Evolutionary conservation across 2,888 invertebrate species (phyloP).

Genomic region (Acrocyrtus sp.): DNA sequence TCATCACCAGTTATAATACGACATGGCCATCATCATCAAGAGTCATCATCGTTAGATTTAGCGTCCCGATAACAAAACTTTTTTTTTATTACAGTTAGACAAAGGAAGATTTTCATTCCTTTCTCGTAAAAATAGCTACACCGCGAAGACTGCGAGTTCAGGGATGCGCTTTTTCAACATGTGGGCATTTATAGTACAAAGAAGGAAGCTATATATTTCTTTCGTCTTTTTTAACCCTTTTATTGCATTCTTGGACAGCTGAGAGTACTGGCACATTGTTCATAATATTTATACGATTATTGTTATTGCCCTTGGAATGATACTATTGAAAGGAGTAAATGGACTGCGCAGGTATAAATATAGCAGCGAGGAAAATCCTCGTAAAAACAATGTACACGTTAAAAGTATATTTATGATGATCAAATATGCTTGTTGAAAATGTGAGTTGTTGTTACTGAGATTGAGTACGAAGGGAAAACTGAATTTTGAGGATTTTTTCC

Average conservation of each 20-base stretch:
- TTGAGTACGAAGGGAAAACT: too few species aligned
- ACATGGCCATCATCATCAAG: slow-evolving; percentile 33
- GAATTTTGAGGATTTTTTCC: too few species aligned
- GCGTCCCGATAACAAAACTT: slow-evolving; percentile 24
- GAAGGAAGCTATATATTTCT: too few species aligned
- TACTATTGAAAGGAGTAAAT: slow-evolving; percentile 35
- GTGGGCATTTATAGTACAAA: too few species aligned
- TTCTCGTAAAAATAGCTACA: slow-evolving; percentile 2
- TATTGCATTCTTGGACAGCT: too few species aligned
- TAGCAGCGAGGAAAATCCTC: neutral
- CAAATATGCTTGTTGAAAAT: neutral
- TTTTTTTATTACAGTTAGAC: slow-evolving; percentile 42
- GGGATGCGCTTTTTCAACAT: too few species aligned
- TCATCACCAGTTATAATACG: slow-evolving; percentile 8
- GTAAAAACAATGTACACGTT: slow-evolving; percentile 22
- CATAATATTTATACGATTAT: slow-evolving; percentile 37
- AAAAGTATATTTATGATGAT: slow-evolving; percentile 20
- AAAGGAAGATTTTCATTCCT: slow-evolving; percentile 30
- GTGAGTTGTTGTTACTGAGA: too few species aligned
- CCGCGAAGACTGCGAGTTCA: neutral
- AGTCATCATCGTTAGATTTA: slow-evolving; percentile 47
- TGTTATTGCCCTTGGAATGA: slow-evolving; percentile 38
- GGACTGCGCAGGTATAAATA: slow-evolving; percentile 9
- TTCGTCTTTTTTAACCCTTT: too few species aligned
- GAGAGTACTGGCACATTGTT: too few species aligned